Percentiles rank a stretch among this genome's conserved stretches.
These are phyloP conservation scores for Paramacrobiotus metropolitanus DNA, from an alignment of 1,140 invertebrate species.

Conservation along the genomic window DNA sequence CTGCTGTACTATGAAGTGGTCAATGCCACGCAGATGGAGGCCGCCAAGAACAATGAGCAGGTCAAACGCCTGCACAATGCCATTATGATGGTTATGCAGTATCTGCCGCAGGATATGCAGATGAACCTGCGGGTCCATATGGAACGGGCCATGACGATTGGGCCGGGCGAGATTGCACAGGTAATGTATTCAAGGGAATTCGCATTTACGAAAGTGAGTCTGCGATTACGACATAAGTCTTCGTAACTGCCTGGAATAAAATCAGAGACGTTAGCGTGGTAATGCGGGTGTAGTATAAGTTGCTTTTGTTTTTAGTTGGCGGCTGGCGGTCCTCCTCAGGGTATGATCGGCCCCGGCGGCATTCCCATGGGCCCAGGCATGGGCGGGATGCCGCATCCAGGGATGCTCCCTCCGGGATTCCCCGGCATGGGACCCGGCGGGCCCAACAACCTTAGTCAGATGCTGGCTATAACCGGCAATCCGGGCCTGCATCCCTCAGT, in stretches of 20 bases:
- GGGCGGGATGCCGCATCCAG: background rate
- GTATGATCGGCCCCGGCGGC: background rate
- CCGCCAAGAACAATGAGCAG: background rate
- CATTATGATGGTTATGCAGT: background rate
- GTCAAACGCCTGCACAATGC: background rate
- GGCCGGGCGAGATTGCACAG: constrained; percentile 4
- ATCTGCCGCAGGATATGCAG: background rate
- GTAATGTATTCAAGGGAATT: constrained; percentile 4
- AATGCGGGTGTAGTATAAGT: too few relatives aligned
- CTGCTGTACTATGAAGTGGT: background rate
- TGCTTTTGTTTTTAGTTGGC: too few relatives aligned
- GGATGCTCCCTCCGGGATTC: constrained; percentile 1
- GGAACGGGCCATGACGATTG: background rate
- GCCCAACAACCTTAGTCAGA: background rate
- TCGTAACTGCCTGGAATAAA: constrained; percentile 3
- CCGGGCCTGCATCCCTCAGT: background rate
- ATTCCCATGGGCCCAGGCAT: constrained; percentile 1
- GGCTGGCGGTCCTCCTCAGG: constrained; percentile 7
- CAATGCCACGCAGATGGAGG: background rate
- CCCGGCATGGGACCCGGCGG: background rate
- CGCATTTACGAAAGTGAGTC: background rate
- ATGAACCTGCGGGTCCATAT: background rate
- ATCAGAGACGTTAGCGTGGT: constrained; percentile 4
- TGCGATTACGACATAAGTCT: constrained; percentile 9
- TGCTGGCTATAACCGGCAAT: background rate